phyloP scores from a whole-genome alignment of 2,113 vertebrate genomes.

The Chionodraco myersi region DNA sequence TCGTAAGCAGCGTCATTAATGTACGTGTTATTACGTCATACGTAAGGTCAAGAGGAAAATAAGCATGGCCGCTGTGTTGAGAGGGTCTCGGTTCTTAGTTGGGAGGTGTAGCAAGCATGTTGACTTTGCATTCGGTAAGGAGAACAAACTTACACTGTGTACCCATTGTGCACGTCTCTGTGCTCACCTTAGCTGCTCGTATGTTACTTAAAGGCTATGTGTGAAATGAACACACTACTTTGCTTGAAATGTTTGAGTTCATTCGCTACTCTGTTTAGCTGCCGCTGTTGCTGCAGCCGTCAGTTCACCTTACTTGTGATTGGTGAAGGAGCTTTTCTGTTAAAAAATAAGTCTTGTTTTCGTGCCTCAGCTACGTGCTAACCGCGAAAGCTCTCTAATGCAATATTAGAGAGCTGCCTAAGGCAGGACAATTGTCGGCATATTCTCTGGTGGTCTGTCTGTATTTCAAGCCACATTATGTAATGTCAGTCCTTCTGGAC shows the following conservation, averaged over 20 bases:
- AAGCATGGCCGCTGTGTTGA: conserved; percentile 86
- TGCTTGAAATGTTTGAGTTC: conserved; percentile 5
- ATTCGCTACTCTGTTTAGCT: neutral
- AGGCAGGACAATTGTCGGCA: neutral
- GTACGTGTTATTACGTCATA: conserved; percentile 35
- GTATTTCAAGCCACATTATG: conserved; percentile 14
- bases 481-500: conserved; percentile 12
- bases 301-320: neutral
- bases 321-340: neutral
- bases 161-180: neutral
- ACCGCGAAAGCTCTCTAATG: neutral
- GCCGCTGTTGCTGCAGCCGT: neutral
- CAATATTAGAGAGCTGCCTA: neutral
- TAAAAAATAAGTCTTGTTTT: neutral
- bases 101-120: conserved; percentile 79
- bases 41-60: conserved; percentile 73
- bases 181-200: neutral
- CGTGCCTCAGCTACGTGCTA: neutral
- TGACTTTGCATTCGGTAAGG: conserved; percentile 78
- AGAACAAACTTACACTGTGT: neutral
- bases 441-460: neutral
- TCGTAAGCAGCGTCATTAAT: conserved; percentile 19
- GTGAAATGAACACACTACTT: neutral
- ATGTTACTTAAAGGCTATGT: neutral
- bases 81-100: conserved; percentile 75